Evolutionary conservation across 2,797 vertebrate species (phyloP).

Genomic region (Hybognathus amarus): DNA sequence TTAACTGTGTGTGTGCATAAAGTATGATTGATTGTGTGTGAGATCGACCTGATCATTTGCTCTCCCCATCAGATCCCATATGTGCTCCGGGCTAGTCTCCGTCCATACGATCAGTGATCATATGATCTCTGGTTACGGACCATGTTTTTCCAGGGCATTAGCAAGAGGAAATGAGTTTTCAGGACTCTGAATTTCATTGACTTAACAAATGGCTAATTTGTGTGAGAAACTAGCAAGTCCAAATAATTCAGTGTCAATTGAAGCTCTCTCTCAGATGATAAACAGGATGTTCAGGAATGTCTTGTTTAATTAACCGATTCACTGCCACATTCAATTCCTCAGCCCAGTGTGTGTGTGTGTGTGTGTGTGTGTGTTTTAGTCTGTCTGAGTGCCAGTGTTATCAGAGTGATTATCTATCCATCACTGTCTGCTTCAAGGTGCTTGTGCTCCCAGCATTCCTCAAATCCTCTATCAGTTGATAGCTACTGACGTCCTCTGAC

Average conservation of each 20-base stretch:
- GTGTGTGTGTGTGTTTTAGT: not conserved
- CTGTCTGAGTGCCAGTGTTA: slow-evolving; percentile 2
- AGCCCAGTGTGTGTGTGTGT: not conserved
- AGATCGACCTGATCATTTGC: not conserved
- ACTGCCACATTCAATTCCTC: slow-evolving; percentile 1
- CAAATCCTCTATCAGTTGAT: not conserved
- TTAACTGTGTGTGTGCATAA: not conserved
- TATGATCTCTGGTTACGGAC: not conserved
- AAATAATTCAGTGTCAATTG: not conserved
- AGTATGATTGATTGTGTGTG: not conserved
- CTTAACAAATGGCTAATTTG: slow-evolving; percentile 24
- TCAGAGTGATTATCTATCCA: slow-evolving; percentile 24
- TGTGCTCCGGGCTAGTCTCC: not conserved
- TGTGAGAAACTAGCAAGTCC: not conserved
- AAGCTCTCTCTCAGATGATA: slow-evolving; percentile 4
- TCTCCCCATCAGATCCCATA: slow-evolving; percentile 1
- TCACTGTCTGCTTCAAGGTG: slow-evolving; percentile 32
- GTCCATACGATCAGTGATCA: not conserved
- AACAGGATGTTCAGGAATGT: slow-evolving; percentile 6
- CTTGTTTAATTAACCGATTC: not conserved
- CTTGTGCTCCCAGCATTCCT: slow-evolving; percentile 26
- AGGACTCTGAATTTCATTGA: slow-evolving; percentile 22
- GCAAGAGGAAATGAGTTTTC: not conserved
- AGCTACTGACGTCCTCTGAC: not conserved
- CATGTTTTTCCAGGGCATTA: not conserved